Base-by-base conservation (phyloP, 2,113 vertebrate genomes). In the Aphyosemion australe region DNA sequence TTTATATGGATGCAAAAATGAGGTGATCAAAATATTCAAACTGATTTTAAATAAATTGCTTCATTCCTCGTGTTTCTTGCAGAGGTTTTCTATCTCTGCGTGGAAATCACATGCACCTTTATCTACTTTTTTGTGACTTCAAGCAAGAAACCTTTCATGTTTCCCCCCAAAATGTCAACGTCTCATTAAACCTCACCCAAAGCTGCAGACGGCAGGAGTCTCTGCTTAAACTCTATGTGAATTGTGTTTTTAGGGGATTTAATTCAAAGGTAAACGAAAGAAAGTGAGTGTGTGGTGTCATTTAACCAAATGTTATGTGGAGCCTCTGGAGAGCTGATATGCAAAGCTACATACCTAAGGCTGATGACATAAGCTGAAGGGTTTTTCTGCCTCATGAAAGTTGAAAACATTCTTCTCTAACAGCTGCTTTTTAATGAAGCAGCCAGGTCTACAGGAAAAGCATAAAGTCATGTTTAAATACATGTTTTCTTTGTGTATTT, bases 241-340 rank as follows among this genome's bases (percentile, higher is more conserved):
- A 41, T 9, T 67, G 11, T 39, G 16, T 16, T 16, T 52, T 39
- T 45, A 49, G 48, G 42, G 26, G 11, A 46, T 34, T 69, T 18
- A 5, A 19, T 54, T 7, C 18, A 14, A 20, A 41, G 58, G 20
- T 26, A 2, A 26, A 26, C 5, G 5, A 49, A 15, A 12, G 4
- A 4, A 19, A 50, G 15, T 43, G 9, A 0, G 16, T 41, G n/a
- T 54, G 19, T 5, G 13, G 18, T 54, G 39, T 51, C n/a, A 58
- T 60, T 41, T 15, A 19, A 1, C 45, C 34, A 65, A 65, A 63
- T 78, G 47, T 62, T 48, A 58, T 46, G 18, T 34, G 14, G 21
- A 54, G 50, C 61, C 43, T 69, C 18, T 18, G 57, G 50, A 42
- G 43, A 21, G 18, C 56, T 62, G 34, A 65, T 63, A 70, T 46